Evolutionary conservation across 2,888 invertebrate species (phyloP).

Genomic region (Caenorhabditis drosophilae): DNA sequence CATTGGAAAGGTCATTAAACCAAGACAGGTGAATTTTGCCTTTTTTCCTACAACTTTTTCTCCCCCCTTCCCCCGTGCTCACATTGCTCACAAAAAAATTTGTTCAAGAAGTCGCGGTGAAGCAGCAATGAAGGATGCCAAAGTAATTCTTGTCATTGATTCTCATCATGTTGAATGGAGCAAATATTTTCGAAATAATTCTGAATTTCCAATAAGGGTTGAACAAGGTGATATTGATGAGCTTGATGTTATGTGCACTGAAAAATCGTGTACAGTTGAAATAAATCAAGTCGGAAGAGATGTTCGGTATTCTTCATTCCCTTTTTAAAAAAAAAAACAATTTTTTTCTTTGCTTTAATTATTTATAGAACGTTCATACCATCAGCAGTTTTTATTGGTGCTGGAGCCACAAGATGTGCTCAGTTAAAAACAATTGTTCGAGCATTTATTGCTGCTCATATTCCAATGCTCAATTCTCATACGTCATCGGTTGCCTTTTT

Average conservation of each 20-base stretch:
- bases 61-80: background rate
- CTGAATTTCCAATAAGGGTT: constrained; percentile 42
- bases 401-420: constrained; percentile 41
- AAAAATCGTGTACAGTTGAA: constrained; percentile 47
- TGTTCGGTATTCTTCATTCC: too few relatives aligned
- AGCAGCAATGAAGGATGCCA: constrained; percentile 45
- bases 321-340: too few relatives aligned
- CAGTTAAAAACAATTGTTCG: constrained; percentile 42
- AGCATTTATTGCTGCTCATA: constrained; percentile 46
- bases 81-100: too few relatives aligned
- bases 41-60: background rate
- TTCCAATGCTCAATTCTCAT: constrained; percentile 49
- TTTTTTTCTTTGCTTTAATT: too few relatives aligned
- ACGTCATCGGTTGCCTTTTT: constrained; percentile 46
- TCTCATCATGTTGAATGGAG: constrained; percentile 46
- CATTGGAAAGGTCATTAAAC: constrained; percentile 45
- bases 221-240: constrained; percentile 56
- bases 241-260: constrained; percentile 51
- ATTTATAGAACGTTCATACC: constrained; percentile 44
- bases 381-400: constrained; percentile 42
- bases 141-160: constrained; percentile 49
- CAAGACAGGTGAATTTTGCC: constrained; percentile 36
- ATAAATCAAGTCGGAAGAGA: constrained; percentile 42
- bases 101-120: constrained; percentile 35
- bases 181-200: constrained; percentile 48